These are phyloP conservation scores for Uria aalge DNA, from an alignment of 2,113 vertebrate species.

Conservation along the genomic window DNA sequence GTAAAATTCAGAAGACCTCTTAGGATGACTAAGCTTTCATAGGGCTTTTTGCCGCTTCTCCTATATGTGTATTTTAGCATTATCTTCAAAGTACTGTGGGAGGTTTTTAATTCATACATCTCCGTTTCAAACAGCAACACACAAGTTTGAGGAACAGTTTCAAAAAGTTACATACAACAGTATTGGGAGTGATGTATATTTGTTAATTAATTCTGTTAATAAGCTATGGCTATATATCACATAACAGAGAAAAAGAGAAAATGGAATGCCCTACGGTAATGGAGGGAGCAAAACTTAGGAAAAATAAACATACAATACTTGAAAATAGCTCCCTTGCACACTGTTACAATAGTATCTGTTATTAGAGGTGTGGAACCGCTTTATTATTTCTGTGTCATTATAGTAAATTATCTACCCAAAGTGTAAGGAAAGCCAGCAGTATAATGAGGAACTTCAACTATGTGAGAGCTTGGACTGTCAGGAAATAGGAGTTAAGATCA, in stretches of 20 bases:
- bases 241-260: not conserved
- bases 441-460: not conserved
- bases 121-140: not conserved
- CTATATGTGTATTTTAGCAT: not conserved
- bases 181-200: not conserved
- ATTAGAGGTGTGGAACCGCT: not conserved
- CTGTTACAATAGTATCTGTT: not conserved
- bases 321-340: not conserved
- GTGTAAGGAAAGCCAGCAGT: not conserved
- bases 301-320: not conserved
- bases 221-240: not conserved
- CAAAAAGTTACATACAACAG: not conserved
- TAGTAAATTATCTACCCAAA: not conserved
- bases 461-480: not conserved
- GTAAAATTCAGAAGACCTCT: constrained; percentile 63
- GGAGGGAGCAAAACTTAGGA: not conserved
- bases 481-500: not conserved
- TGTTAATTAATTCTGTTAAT: not conserved
- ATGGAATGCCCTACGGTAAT: not conserved
- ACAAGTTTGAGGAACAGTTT: not conserved
- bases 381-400: not conserved
- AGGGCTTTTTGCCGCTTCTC: not conserved
- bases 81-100: constrained; percentile 42
- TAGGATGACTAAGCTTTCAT: not conserved
- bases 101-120: not conserved